Conservation (phyloP, 2,888 invertebrate species). For the Hyposoter dolosus region DNA sequence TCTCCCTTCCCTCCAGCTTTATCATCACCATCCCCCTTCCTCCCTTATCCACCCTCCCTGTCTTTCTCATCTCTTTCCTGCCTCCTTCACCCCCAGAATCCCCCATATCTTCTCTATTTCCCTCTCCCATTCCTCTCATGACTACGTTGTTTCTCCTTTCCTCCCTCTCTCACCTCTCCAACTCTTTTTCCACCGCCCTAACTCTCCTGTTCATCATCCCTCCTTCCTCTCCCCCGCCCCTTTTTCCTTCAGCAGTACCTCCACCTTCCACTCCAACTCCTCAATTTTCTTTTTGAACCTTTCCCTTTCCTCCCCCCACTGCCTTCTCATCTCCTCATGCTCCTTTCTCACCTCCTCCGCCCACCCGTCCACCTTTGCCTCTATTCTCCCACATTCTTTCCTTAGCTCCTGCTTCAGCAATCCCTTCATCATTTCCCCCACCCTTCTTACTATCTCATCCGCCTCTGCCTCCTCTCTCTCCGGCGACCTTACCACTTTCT, state of each 20-base stretch:
- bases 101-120: background rate
- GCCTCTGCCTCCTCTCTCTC: background rate
- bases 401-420: background rate
- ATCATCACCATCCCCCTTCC: background rate
- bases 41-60: background rate
- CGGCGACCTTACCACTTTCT: background rate
- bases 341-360: background rate
- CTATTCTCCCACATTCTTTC: background rate
- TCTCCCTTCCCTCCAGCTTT: background rate
- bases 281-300: background rate
- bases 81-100: background rate
- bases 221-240: conserved; percentile 9
- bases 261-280: too few relatives aligned
- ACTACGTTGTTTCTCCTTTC: background rate
- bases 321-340: background rate
- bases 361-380: too few relatives aligned
- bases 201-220: background rate
- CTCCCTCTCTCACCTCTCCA: background rate
- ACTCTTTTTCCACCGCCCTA: background rate
- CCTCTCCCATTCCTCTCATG: too few relatives aligned
- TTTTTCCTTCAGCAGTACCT: background rate
- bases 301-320: background rate
- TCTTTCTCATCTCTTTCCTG: background rate
- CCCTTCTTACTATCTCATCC: background rate
- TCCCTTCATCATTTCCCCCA: background rate